These are phyloP conservation scores for Haliclystus octoradiatus DNA, from an alignment of 30 jellyfish, hydroid and myxozoan species.

Conservation along the genomic window DNA sequence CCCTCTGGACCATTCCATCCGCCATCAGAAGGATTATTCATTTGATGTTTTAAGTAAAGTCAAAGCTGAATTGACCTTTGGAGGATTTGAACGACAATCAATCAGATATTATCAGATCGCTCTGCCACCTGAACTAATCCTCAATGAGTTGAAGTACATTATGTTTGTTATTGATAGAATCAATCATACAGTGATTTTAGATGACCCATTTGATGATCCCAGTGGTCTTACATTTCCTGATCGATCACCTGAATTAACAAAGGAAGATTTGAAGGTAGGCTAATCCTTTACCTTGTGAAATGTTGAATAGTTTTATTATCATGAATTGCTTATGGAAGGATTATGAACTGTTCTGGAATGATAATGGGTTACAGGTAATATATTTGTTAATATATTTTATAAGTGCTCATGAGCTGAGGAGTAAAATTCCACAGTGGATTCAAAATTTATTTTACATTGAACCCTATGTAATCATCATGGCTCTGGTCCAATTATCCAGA, in stretches of 20 bases:
- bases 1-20: no score
- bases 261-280: conserved; percentile 60
- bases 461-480: not conserved
- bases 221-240: conserved; percentile 75
- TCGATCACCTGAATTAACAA: conserved; percentile 83
- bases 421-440: not conserved
- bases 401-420: not conserved
- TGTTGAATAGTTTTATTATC: not conserved
- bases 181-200: conserved; percentile 76
- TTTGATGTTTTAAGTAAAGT: no score
- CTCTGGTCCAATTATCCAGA: no score
- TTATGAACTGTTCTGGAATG: not conserved
- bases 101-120: no score
- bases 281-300: no score
- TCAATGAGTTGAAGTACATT: no score
- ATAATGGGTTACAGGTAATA: not conserved
- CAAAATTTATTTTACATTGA: not conserved
- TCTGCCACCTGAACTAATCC: no score
- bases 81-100: no score
- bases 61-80: no score
- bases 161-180: conserved; percentile 20
- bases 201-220: conserved; percentile 96
- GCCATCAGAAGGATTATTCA: no score
- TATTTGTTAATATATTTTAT: not conserved
- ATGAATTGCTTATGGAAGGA: not conserved